phyloP scores from a whole-genome alignment of 2,797 vertebrate species.

The Gephyroberyx darwinii region DNA sequence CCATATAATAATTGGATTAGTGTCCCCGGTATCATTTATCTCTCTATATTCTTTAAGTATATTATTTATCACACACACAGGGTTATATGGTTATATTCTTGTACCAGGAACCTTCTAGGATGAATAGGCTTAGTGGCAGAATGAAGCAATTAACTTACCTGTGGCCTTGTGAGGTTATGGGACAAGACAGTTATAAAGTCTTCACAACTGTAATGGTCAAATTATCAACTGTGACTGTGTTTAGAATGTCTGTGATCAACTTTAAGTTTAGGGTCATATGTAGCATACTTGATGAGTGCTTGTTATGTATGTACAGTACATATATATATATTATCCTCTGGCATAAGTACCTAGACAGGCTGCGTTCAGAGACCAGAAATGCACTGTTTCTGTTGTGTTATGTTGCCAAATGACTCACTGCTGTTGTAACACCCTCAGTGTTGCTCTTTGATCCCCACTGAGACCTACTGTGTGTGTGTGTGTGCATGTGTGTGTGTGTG shows the following conservation, averaged over 20 bases:
- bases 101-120: conserved; percentile 52
- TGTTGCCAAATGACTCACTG: conserved; percentile 65
- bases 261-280: too few relatives aligned
- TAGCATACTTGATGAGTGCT: conserved; percentile 16
- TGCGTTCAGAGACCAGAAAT: conserved; percentile 35
- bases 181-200: not conserved
- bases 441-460: conserved; percentile 62
- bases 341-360: conserved; percentile 10
- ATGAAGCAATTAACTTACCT: conserved; percentile 28
- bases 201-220: not conserved
- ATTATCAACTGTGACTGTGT: not conserved
- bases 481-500: conserved; percentile 25
- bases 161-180: conserved; percentile 19
- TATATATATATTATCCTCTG: conserved; percentile 17
- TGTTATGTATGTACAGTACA: not conserved
- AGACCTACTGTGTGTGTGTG: conserved; percentile 50
- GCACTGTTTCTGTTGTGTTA: conserved; percentile 52
- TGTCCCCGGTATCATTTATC: too few relatives aligned
- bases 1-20: too few relatives aligned
- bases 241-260: too few relatives aligned
- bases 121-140: conserved; percentile 48
- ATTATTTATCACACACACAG: too few relatives aligned
- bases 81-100: conserved; percentile 34
- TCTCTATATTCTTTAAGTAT: too few relatives aligned
- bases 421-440: conserved; percentile 65